phyloP scores from a whole-genome alignment of 2,888 invertebrate species.

The Macaria notata region DNA sequence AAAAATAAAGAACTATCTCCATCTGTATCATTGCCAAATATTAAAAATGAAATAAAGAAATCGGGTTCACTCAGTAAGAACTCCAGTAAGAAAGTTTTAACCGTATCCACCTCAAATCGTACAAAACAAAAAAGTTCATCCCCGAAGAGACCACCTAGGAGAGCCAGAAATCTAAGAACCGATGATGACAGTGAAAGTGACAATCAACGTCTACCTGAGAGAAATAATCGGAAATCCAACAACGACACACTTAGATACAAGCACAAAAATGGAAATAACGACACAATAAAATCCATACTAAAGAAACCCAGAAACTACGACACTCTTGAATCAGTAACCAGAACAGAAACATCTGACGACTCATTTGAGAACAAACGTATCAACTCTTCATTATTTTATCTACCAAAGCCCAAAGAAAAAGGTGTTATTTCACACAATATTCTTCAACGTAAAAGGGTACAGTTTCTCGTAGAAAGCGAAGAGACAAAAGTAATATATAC shows the following conservation, averaged over 20 bases:
- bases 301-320: constrained; percentile 80
- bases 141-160: constrained; percentile 85
- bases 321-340: constrained; percentile 46
- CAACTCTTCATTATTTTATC: constrained; percentile 83
- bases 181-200: constrained; percentile 79
- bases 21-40: constrained; percentile 68
- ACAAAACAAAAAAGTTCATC: constrained; percentile 76
- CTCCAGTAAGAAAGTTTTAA: constrained; percentile 61
- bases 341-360: constrained; percentile 57
- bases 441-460: constrained; percentile 85
- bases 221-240: constrained; percentile 51
- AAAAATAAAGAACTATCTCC: constrained; percentile 62
- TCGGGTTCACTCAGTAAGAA: constrained; percentile 58
- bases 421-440: constrained; percentile 54
- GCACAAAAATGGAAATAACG: constrained; percentile 60
- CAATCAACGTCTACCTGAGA: constrained; percentile 66
- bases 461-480: constrained; percentile 87
- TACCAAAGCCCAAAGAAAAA: constrained; percentile 80
- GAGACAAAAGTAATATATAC: constrained; percentile 76
- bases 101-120: constrained; percentile 55
- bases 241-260: constrained; percentile 54
- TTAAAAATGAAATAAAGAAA: constrained; percentile 71
- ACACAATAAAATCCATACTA: constrained; percentile 82
- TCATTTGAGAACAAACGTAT: constrained; percentile 57
- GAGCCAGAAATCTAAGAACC: constrained; percentile 71